phyloP scores from a whole-genome alignment of 2,888 invertebrate species.

The Clostera curtula region DNA sequence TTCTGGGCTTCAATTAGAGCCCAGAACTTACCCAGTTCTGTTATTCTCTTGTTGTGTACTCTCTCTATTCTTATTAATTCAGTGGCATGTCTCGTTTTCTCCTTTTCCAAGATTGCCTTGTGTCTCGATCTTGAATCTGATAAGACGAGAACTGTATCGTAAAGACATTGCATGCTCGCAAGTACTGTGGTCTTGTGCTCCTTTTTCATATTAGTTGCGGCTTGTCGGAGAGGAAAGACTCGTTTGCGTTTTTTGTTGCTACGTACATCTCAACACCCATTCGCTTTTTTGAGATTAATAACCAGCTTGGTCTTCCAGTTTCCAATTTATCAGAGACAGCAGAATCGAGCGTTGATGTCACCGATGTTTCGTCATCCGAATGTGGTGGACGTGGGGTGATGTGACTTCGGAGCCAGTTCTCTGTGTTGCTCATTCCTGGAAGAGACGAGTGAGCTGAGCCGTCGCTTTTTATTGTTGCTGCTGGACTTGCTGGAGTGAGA shows the following conservation, averaged over 20 bases:
- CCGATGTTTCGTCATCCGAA: too few relatives aligned
- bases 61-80: conserved; percentile 8
- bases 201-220: conserved; percentile 15
- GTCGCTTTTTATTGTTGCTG: too few relatives aligned
- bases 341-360: too few relatives aligned
- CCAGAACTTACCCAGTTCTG: neutral
- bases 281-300: neutral
- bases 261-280: conserved; percentile 12
- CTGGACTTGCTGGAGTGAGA: too few relatives aligned
- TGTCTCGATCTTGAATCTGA: conserved; percentile 14
- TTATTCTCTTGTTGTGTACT: conserved; percentile 3
- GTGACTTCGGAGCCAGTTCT: too few relatives aligned
- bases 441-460: too few relatives aligned
- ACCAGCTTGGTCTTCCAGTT: conserved; percentile 1
- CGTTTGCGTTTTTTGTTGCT: conserved; percentile 12
- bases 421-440: too few relatives aligned
- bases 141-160: conserved; percentile 11
- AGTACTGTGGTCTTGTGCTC: conserved; percentile 10
- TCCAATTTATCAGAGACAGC: conserved; percentile 1
- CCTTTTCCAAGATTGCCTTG: conserved; percentile 10
- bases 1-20: neutral
- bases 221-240: conserved; percentile 7
- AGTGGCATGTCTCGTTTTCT: conserved; percentile 8
- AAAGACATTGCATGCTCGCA: conserved; percentile 11
- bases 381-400: too few relatives aligned